These are phyloP conservation scores for Oxyruncus cristatus DNA, from an alignment of 2,113 vertebrate genomes.

Conservation along the genomic window DNA sequence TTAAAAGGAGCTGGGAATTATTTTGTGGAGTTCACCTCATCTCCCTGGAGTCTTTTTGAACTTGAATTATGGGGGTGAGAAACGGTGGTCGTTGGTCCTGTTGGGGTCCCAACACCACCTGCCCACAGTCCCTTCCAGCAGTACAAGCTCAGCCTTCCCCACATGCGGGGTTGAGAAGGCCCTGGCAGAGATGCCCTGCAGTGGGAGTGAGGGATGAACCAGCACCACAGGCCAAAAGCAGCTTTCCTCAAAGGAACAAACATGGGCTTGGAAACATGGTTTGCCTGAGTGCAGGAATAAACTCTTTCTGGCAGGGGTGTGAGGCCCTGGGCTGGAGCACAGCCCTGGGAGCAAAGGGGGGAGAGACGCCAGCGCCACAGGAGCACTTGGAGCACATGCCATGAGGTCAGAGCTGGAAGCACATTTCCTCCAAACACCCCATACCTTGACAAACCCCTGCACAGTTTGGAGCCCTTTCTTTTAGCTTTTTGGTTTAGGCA, in stretches of 20 bases:
- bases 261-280: neutral
- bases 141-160: neutral
- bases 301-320: neutral
- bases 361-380: fast-evolving
- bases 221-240: neutral
- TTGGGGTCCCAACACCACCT: too few relatives aligned
- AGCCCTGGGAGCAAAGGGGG: neutral
- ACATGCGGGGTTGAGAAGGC: fast-evolving
- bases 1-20: neutral
- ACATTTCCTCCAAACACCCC: neutral
- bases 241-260: neutral
- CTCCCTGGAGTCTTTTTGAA: too few relatives aligned
- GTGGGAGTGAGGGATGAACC: neutral
- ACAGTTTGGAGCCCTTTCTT: neutral
- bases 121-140: neutral
- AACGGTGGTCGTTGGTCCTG: too few relatives aligned
- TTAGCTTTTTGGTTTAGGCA: neutral
- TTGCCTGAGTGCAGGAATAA: neutral
- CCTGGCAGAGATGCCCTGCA: neutral
- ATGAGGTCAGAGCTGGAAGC: fast-evolving
- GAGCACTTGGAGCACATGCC: neutral
- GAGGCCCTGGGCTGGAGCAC: neutral
- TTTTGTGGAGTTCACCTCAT: neutral
- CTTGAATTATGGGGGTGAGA: too few relatives aligned
- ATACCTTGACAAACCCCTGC: neutral